Base-by-base conservation (phyloP, 2,797 vertebrate genomes). In the Xenentodon cancila region DNA sequence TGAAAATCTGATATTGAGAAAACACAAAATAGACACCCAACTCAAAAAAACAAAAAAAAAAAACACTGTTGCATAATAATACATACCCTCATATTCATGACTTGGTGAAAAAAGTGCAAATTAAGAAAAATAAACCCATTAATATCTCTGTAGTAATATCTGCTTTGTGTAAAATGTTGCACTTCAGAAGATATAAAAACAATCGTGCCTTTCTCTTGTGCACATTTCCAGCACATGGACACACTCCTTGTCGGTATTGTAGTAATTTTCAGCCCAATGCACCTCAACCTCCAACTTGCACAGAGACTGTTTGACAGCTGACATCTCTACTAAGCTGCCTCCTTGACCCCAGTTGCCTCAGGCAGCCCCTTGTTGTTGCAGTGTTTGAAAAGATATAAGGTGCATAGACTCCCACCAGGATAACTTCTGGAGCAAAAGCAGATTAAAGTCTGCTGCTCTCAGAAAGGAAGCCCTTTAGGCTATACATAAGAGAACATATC, bases 371-470 rank as follows among this genome's bases (percentile, higher is more conserved):
- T 86, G 84, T 88, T 89, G 83, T 85, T 86, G 80, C 78, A 82
- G 73, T 82, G 75, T 85, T 90, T 84, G 82, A 84, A 88, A 81
- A 89, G 80, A 90, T 82, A 73, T 81, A 71, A 85, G 68, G 71
- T 87, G 76, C 59, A 72, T 44, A 75, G 73, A 68, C 82, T 84
- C 82, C 77, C 81, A 82, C 64, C 68, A 84, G 81, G 75, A 81
- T 54, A 79, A 74, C 69, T 79, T 73, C 53, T 60, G 60, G 61
- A 81, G 65, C 49, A 56, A 85, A 71, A 58, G 69, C 72, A 88
- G 82, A 89, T 88, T 87, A 90, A 86, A 89, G 81, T 80, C 59
- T 64, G 76, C 74, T 75, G 37, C 73, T 81, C 82, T 77, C 72
- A 80, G 59, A 81, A 80, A 68, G 27, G 75, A 30, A 73, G 74